Evolutionary conservation across 1,140 invertebrate genomes (phyloP).

Genomic region (Zeugodacus cucurbitae): DNA sequence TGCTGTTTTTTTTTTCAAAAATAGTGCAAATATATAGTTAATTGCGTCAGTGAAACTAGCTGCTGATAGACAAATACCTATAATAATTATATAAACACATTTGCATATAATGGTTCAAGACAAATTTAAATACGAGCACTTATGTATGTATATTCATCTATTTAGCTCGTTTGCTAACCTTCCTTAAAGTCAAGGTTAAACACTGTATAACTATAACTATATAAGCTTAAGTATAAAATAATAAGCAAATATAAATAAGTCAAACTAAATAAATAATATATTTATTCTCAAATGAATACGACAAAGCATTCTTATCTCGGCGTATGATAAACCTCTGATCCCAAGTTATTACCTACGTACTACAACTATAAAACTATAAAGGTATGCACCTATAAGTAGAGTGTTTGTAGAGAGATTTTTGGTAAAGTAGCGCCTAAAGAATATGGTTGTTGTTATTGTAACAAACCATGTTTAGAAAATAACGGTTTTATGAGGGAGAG

Average conservation of each 20-base stretch:
- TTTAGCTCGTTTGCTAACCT: background rate
- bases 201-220: background rate
- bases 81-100: too few species aligned
- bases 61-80: background rate
- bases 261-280: background rate
- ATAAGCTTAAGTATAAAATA: background rate
- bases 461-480: too few species aligned
- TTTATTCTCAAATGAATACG: background rate
- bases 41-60: background rate
- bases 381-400: too few species aligned
- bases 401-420: too few species aligned
- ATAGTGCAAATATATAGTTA: background rate
- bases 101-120: background rate
- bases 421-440: too few species aligned
- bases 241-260: background rate
- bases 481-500: too few species aligned
- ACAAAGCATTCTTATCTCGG: background rate
- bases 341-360: too few species aligned
- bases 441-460: too few species aligned
- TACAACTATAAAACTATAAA: too few species aligned
- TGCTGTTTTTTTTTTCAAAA: background rate
- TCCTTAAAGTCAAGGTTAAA: background rate
- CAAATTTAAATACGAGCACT: background rate
- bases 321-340: too few species aligned
- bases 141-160: background rate